Evolutionary conservation across 2,113 vertebrate genomes (phyloP).

Genomic region (Maccullochella peelii): DNA sequence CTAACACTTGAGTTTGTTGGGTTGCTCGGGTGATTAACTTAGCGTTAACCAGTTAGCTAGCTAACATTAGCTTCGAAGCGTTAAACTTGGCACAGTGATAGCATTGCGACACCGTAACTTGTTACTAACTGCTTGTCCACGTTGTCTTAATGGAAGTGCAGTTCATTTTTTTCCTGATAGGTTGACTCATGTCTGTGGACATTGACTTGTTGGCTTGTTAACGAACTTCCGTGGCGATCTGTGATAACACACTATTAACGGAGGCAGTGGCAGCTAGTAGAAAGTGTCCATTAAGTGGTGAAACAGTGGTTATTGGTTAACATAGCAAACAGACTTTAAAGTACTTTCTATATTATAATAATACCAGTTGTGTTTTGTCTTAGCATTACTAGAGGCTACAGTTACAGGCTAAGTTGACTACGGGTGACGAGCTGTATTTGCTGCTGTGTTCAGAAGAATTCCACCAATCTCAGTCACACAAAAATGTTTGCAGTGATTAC

Average conservation of each 20-base stretch:
- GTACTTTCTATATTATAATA: background rate
- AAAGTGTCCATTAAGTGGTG: background rate
- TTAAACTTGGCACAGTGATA: constrained; percentile 22
- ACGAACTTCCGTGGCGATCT: background rate
- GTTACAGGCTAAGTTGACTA: background rate
- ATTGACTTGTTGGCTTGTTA: background rate
- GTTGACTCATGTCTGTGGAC: background rate
- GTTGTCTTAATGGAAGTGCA: background rate
- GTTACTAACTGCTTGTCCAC: constrained; percentile 2
- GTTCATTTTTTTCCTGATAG: background rate
- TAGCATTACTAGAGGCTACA: background rate
- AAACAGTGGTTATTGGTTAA: background rate
- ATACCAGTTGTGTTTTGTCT: background rate
- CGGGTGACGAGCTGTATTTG: background rate
- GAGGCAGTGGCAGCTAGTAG: background rate
- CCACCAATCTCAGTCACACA: constrained; percentile 3
- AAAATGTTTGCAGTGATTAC: constrained; percentile 1
- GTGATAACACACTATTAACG: background rate
- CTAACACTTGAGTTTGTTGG: constrained; percentile 13
- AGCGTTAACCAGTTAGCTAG: constrained; percentile 42
- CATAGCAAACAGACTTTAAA: background rate
- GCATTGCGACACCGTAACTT: constrained; percentile 51
- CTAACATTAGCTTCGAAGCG: constrained; percentile 56
- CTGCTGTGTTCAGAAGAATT: background rate
- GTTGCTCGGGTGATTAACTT: constrained; percentile 27